These are phyloP conservation scores for Tachysurus fulvidraco DNA, from an alignment of 2,113 vertebrate genomes.

Conservation along the genomic window DNA sequence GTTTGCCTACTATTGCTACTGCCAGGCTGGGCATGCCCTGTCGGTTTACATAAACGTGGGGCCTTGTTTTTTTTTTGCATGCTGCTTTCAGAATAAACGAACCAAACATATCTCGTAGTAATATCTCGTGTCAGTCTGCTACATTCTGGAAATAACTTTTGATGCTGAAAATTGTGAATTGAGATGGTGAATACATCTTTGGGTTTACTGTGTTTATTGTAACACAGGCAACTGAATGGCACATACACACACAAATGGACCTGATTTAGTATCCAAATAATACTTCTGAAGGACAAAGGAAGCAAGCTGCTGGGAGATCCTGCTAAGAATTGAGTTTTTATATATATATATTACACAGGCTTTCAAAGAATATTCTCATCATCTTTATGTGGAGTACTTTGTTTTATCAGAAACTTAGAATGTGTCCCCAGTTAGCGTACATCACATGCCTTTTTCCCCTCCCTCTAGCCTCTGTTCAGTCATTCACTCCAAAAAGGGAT, in stretches of 20 bases:
- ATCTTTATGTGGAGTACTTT: slow-evolving; percentile 20
- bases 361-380: neutral
- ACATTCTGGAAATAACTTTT: neutral
- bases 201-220: neutral
- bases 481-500: slow-evolving; percentile 21
- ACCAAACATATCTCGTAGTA: neutral
- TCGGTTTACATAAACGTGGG: slow-evolving; percentile 10
- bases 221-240: neutral
- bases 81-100: neutral
- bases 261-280: neutral
- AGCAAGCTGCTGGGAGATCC: slow-evolving; percentile 13
- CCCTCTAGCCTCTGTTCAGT: neutral
- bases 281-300: slow-evolving; percentile 21
- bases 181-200: neutral
- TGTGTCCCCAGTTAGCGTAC: neutral
- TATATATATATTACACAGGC: slow-evolving; percentile 50
- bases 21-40: slow-evolving; percentile 36
- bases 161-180: neutral
- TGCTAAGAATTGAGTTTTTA: slow-evolving; percentile 42
- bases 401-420: slow-evolving; percentile 18
- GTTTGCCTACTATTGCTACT: slow-evolving; percentile 7
- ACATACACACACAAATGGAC: neutral
- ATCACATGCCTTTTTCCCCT: neutral
- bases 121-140: slow-evolving; percentile 8
- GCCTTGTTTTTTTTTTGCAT: neutral